phyloP scores from a whole-genome alignment of 2,888 invertebrate genomes.

The Watsonalla binaria region DNA sequence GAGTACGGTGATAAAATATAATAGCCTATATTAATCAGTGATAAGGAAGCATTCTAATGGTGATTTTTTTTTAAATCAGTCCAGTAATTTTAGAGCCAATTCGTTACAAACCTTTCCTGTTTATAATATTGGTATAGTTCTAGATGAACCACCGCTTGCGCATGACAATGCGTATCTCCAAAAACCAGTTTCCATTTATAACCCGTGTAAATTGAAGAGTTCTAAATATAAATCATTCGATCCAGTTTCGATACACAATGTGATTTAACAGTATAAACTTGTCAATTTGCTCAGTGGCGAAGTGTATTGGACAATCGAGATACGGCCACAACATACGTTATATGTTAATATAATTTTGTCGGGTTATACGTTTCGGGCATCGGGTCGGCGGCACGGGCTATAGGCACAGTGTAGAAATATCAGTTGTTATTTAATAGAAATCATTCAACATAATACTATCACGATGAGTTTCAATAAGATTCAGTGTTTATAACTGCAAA shows the following conservation, averaged over 20 bases:
- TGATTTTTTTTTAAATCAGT: no score
- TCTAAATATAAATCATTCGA: constrained; percentile 20
- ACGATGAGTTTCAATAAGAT: no score
- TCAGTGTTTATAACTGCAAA: no score
- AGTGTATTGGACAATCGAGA: constrained; percentile 40
- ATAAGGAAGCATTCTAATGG: no score
- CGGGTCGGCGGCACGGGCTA: constrained; percentile 13
- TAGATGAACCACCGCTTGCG: constrained; percentile 8
- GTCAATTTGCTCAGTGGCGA: constrained; percentile 48
- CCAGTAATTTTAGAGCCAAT: no score
- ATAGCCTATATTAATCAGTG: no score
- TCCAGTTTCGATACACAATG: constrained; percentile 31
- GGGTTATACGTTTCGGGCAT: constrained; percentile 52
- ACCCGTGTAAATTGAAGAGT: constrained; percentile 40
- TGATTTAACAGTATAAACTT: constrained; percentile 52
- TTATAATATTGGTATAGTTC: no score
- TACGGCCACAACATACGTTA: constrained; percentile 40
- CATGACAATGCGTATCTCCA: constrained; percentile 28
- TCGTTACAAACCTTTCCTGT: no score
- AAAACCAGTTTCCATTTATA: constrained; percentile 33
- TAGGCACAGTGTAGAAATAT: constrained; percentile 16
- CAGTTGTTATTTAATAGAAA: background rate
- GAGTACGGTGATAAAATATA: no score
- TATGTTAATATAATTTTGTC: constrained; percentile 55
- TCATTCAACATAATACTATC: no score